Evolutionary conservation across 2,888 invertebrate species (phyloP).

Genomic region (Apodemia duryi): DNA sequence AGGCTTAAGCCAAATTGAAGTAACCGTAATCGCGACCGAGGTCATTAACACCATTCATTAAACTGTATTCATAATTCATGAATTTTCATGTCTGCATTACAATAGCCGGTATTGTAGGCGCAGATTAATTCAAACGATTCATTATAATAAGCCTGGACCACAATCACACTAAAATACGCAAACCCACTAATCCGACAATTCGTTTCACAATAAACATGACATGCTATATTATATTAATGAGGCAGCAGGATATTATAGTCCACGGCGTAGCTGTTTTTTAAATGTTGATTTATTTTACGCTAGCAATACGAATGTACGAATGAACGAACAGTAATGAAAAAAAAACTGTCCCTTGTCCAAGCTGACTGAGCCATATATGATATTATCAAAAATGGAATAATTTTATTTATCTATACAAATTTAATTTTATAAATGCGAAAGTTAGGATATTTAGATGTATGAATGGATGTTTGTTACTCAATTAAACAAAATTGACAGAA

Average conservation of each 20-base stretch:
- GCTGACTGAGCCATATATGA: no score
- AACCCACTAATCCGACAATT: constrained; percentile 1
- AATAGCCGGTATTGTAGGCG: not conserved
- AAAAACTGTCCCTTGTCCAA: no score
- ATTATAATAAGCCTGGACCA: constrained; percentile 7
- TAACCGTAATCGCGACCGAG: not conserved
- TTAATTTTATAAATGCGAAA: no score
- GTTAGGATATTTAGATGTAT: no score
- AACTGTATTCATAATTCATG: not conserved
- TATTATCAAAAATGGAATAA: no score
- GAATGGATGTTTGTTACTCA: no score
- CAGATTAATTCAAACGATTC: constrained; percentile 8
- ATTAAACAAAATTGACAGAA: no score
- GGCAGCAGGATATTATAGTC: not conserved
- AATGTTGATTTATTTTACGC: no score
- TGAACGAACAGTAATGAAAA: no score
- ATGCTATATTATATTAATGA: not conserved
- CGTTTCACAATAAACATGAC: constrained; percentile 3
- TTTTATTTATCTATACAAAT: no score
- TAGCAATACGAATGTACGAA: no score
- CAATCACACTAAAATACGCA: constrained; percentile 9
- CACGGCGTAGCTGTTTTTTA: not conserved
- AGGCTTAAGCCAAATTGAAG: no score
- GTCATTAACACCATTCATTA: not conserved
- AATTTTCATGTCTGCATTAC: not conserved